Base-by-base conservation (phyloP, 2,113 vertebrate species). In the Triplophysa tibetana region DNA sequence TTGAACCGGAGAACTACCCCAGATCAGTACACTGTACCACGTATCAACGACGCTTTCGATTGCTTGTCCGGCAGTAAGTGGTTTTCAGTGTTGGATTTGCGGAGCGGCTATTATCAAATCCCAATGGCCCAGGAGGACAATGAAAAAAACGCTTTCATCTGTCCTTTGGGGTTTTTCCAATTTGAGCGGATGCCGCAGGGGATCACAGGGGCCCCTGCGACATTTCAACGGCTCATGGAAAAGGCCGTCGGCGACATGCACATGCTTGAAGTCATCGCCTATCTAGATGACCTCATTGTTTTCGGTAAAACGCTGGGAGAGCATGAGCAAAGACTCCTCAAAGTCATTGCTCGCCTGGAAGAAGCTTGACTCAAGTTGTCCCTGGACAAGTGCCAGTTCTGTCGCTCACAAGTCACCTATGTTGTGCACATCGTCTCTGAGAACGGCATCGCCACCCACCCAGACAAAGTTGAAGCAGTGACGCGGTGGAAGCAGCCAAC, bases 371-470 rank as follows among this genome's bases (percentile, higher is more conserved):
- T 76, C 16, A 76, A 76, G 60, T 21, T 45, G 17, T 76, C 74
- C 16, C 17, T 65, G 2, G 74, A 65, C 13, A 76, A 76, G 21
- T 76, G 74, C 8, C 60, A 76, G 19, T 76, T 76, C 19, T 65
- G 61, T 8, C 75, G 52, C 3, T n/a, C 43, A 6, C 33, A 68
- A 68, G 65, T 68, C n/a, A 68, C 17, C 11, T 68, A 68, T 14
- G 65, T 68, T 9, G 65, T 41, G 41, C 65, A 68, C 41, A 68
- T 68, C 0, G 65, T 68, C 21, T 68, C 65, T 14, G 65, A 68
- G 65, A 11, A 45, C 1, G 41, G 65, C 9, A 68, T 68, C 0
- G 65, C 75, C 38, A 77, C 75, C 11, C 43, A 77, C 43, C 41
- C 43, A 1, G 61, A 45, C 12, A 65, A 77, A 65, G 43, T 77